Conservation (phyloP, 2,113 vertebrate genomes). For the Upupa epops region DNA sequence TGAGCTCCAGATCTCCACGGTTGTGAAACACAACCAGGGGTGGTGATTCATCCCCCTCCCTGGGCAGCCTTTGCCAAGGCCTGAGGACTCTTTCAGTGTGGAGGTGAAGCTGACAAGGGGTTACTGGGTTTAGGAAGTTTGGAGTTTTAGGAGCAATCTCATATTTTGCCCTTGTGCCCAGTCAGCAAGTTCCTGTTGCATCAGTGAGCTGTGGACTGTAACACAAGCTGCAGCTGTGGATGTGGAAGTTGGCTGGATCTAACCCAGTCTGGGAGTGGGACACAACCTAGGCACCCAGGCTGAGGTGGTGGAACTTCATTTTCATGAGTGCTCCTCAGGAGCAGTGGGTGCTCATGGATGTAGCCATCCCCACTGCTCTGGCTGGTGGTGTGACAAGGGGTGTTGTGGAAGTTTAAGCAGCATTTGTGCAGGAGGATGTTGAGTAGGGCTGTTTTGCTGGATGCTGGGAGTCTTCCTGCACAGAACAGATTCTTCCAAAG, state of each 20-base stretch:
- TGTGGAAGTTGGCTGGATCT: not conserved
- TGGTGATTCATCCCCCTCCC: too few relatives aligned
- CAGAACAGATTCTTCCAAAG: not conserved
- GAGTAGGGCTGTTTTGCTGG: not conserved
- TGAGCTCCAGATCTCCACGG: too few relatives aligned
- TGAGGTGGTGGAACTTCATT: too few relatives aligned
- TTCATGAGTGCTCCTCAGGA: not conserved
- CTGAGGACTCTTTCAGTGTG: too few relatives aligned
- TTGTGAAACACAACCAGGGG: too few relatives aligned
- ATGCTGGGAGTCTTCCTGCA: not conserved
- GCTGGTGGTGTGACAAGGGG: not conserved
- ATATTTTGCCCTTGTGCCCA: not conserved
- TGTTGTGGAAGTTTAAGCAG: not conserved
- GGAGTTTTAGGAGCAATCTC: not conserved
- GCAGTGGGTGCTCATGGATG: rapidly evolving
- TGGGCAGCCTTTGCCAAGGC: too few relatives aligned
- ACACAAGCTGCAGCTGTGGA: too few relatives aligned
- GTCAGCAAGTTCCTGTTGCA: too few relatives aligned
- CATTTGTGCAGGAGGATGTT: rapidly evolving
- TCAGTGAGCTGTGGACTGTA: too few relatives aligned
- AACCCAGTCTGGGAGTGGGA: too few relatives aligned
- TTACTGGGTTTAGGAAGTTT: not conserved
- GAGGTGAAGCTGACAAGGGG: not conserved
- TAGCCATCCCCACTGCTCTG: not conserved
- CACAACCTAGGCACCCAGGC: too few relatives aligned